Conservation (phyloP, 1,140 invertebrate genomes). For the Drosophila rufa region DNA sequence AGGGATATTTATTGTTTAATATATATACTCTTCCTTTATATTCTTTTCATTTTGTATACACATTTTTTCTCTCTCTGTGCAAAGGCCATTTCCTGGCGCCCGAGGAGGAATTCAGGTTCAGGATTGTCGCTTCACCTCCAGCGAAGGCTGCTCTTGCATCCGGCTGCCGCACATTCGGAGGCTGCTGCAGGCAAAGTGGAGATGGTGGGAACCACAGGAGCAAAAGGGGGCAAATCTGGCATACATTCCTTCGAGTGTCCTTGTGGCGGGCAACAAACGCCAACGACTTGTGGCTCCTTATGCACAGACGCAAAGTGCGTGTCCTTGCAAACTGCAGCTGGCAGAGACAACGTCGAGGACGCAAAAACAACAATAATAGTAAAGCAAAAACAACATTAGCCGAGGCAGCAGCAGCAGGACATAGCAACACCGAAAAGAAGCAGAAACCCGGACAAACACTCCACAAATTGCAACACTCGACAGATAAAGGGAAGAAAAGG, state of each 20-base stretch:
- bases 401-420: background rate
- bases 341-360: conserved; percentile 67
- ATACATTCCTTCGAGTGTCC: conserved; percentile 53
- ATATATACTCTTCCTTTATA: no score
- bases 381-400: conserved; percentile 18
- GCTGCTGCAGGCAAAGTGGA: background rate
- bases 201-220: background rate
- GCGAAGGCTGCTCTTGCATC: conserved; percentile 51
- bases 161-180: conserved; percentile 27
- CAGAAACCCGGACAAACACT: conserved; percentile 42
- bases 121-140: conserved; percentile 54
- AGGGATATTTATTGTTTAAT: background rate
- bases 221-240: conserved; percentile 36
- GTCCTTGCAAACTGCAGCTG: conserved; percentile 56
- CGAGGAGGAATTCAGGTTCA: conserved; percentile 45
- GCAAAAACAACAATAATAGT: conserved; percentile 29
- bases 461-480: conserved; percentile 40
- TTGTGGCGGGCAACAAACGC: conserved; percentile 55
- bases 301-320: conserved; percentile 39
- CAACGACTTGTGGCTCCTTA: conserved; percentile 60
- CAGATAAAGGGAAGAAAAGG: conserved; percentile 2
- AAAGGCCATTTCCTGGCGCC: conserved; percentile 20
- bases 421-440: background rate
- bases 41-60: background rate
- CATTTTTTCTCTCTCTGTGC: background rate